These are phyloP conservation scores for Dasyprocta punctata DNA, from an alignment of 2,113 vertebrate genomes.

Conservation along the genomic window DNA sequence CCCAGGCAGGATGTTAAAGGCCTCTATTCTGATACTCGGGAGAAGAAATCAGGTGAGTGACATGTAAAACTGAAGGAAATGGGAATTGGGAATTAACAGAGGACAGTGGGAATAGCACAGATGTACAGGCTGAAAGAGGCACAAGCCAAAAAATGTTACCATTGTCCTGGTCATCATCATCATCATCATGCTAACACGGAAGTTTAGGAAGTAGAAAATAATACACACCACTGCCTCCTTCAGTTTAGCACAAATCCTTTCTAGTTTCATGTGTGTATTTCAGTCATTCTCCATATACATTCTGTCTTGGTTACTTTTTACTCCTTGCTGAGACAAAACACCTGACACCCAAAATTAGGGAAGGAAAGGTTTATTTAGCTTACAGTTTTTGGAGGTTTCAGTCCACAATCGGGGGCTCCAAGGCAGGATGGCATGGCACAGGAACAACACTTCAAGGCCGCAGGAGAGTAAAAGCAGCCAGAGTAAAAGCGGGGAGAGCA, in stretches of 20 bases:
- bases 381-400: too few species aligned
- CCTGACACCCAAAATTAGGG: too few species aligned
- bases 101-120: background rate
- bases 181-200: background rate
- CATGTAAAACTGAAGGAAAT: background rate
- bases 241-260: background rate
- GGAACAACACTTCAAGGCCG: too few species aligned
- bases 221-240: background rate
- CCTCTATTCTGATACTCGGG: constrained; percentile 90
- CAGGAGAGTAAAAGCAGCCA: too few species aligned
- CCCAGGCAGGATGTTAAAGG: constrained; percentile 90
- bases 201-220: background rate
- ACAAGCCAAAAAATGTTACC: background rate
- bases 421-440: too few species aligned
- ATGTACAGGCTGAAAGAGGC: background rate
- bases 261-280: background rate
- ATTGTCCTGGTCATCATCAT: background rate
- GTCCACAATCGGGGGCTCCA: too few species aligned
- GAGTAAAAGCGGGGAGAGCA: too few species aligned
- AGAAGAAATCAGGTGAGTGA: constrained; percentile 93
- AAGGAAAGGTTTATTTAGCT: too few species aligned
- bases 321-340: too few species aligned
- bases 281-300: background rate
- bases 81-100: background rate
- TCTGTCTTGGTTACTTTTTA: too few species aligned